These are phyloP conservation scores for Phyllopteryx taeniolatus DNA, from an alignment of 2,113 vertebrate genomes.

Conservation along the genomic window DNA sequence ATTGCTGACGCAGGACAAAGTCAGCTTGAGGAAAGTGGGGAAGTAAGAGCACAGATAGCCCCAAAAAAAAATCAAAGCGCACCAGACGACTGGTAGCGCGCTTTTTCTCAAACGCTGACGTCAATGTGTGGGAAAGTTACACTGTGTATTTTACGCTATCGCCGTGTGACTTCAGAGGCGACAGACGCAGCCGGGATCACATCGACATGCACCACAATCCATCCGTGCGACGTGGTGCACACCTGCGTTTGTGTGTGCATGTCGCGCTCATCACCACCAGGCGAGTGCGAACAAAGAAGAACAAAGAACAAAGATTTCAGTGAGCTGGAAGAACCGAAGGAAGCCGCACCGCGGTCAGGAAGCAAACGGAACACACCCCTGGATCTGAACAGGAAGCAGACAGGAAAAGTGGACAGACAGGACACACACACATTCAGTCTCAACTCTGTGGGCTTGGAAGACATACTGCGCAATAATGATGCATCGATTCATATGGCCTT, in stretches of 20 bases:
- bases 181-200: constrained; percentile 4
- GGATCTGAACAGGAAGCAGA: constrained; percentile 64
- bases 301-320: constrained; percentile 10
- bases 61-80: constrained; percentile 13
- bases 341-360: constrained; percentile 60
- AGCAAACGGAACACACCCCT: constrained; percentile 69
- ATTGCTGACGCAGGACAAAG: constrained; percentile 23
- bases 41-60: constrained; percentile 6
- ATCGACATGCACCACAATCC: constrained; percentile 22
- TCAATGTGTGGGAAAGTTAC: constrained; percentile 60
- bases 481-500: not conserved
- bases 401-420: constrained; percentile 52
- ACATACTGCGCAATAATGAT: not conserved
- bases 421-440: constrained; percentile 36
- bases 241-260: constrained; percentile 6
- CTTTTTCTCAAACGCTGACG: constrained; percentile 57
- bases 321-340: constrained; percentile 49
- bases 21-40: constrained; percentile 21
- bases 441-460: constrained; percentile 10
- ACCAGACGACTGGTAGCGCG: constrained; percentile 17
- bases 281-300: constrained; percentile 12
- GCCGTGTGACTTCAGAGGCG: constrained; percentile 50
- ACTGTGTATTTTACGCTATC: constrained; percentile 49
- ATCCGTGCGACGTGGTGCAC: constrained; percentile 2
- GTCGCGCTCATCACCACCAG: constrained; percentile 1